phyloP scores from a whole-genome alignment of 2,113 vertebrate genomes.

The Riparia riparia region DNA sequence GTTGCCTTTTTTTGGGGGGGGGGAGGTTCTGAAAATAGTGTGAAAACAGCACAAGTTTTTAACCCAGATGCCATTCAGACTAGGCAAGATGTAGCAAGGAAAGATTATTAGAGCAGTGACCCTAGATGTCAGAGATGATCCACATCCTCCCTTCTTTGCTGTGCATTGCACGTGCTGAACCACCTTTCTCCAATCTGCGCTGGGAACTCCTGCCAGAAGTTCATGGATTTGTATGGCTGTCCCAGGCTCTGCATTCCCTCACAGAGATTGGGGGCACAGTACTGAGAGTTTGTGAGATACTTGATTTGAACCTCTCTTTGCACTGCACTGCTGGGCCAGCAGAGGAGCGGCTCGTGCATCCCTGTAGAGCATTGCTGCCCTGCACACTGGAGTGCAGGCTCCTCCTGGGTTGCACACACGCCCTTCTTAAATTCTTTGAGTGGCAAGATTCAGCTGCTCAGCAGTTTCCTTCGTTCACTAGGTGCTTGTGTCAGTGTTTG shows the following conservation, averaged over 20 bases:
- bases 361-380: not conserved
- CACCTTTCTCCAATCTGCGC: not conserved
- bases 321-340: not conserved
- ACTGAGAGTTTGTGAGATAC: rapidly evolving
- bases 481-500: not conserved
- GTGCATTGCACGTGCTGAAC: not conserved
- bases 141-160: not conserved
- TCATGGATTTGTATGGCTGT: not conserved
- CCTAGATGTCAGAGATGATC: not conserved
- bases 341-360: not conserved
- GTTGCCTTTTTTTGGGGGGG: not conserved
- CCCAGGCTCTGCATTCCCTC: not conserved
- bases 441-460: not conserved
- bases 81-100: not conserved
- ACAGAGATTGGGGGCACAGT: not conserved
- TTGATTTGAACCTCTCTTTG: not conserved
- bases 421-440: not conserved
- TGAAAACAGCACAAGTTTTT: not conserved
- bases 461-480: not conserved
- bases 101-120: not conserved
- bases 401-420: not conserved
- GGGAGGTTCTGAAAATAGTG: not conserved
- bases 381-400: not conserved
- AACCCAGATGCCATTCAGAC: not conserved
- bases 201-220: not conserved